Conservation (phyloP, 2,888 invertebrate genomes). For the Andrena bicolor region DNA sequence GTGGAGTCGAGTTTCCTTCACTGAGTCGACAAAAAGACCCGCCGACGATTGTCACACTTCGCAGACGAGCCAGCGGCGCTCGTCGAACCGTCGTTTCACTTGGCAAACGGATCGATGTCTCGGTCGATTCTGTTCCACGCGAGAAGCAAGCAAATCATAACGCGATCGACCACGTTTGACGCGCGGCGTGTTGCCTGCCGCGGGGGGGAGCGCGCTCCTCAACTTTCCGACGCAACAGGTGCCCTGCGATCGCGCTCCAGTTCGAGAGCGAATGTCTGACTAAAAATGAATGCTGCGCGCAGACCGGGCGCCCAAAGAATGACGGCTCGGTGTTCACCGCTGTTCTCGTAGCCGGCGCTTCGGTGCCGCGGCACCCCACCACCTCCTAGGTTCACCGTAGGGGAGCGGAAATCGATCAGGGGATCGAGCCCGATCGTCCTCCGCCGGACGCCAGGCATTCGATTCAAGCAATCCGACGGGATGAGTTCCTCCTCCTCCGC, state of each 20-base stretch:
- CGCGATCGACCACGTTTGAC: conserved; percentile 15
- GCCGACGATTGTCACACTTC: conserved; percentile 30
- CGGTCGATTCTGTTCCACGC: background rate
- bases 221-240: conserved; percentile 53
- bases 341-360: conserved; percentile 35
- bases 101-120: background rate
- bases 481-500: conserved; percentile 55
- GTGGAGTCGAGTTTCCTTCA: background rate
- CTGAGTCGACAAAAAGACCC: background rate
- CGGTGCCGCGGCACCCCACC: conserved; percentile 46
- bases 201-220: no score
- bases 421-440: conserved; percentile 15
- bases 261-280: conserved; percentile 34
- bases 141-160: background rate
- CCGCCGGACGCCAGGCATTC: background rate
- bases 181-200: conserved; percentile 14
- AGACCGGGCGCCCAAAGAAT: conserved; percentile 54
- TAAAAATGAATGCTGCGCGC: conserved; percentile 48
- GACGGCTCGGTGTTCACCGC: conserved; percentile 36
- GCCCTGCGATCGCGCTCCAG: conserved; percentile 41
- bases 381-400: conserved; percentile 2
- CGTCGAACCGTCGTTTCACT: conserved; percentile 9
- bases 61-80: background rate
- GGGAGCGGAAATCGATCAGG: conserved; percentile 26
- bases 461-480: background rate